Percentiles rank a stretch among this genome's conserved stretches.
Evolutionary conservation across 2,888 invertebrate genomes (phyloP).

Genomic region (Rotaria sp.): DNA sequence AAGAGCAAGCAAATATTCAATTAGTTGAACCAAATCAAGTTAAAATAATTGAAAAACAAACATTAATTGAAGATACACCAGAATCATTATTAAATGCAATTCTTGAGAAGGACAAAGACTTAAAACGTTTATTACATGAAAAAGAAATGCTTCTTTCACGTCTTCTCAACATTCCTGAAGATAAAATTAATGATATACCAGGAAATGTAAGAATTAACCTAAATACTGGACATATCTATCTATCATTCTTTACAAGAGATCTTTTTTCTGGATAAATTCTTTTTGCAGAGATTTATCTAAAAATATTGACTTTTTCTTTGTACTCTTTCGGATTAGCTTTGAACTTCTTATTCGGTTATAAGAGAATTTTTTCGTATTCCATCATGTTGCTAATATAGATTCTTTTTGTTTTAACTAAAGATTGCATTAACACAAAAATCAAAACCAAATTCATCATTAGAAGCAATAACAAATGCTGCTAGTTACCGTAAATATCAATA

Average conservation of each 20-base stretch:
- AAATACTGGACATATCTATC: too few relatives aligned
- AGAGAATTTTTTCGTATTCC: too few relatives aligned
- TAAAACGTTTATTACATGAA: constrained; percentile 17
- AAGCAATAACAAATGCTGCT: background rate
- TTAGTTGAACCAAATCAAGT: constrained; percentile 27
- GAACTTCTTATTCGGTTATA: too few relatives aligned
- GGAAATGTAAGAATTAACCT: background rate
- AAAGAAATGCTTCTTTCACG: constrained; percentile 12
- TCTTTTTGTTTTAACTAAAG: background rate
- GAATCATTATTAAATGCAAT: background rate
- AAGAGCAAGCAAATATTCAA: background rate
- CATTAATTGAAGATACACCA: constrained; percentile 7
- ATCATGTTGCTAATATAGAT: too few relatives aligned
- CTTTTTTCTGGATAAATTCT: too few relatives aligned
- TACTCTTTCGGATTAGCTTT: too few relatives aligned
- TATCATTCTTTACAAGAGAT: too few relatives aligned
- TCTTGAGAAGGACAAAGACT: constrained; percentile 2
- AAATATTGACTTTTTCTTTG: too few relatives aligned
- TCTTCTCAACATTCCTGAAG: constrained; percentile 16
- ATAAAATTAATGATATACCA: constrained; percentile 1
- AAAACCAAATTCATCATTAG: background rate
- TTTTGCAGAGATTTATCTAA: too few relatives aligned
- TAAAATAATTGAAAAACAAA: background rate
- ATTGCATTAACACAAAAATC: background rate
- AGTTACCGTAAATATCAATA: background rate